A percentile compares a stretch with the other conserved stretches of the same genome.
phyloP scores from a whole-genome alignment of 1,140 invertebrate genomes.

The Hermetia illucens region DNA sequence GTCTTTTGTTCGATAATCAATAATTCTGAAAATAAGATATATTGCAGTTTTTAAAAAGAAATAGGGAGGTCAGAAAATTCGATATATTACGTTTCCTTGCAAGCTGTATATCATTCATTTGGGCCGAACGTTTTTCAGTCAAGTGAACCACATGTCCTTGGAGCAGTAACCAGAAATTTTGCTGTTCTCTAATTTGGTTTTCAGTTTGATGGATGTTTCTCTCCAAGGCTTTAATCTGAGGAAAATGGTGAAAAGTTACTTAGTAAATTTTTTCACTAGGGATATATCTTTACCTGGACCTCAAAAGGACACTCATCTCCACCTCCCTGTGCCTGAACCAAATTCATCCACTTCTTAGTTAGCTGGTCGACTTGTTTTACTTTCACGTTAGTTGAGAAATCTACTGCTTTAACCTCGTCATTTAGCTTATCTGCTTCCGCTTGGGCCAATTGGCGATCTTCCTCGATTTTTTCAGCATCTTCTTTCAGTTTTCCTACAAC shows the following conservation, averaged over 20 bases:
- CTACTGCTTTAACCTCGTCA: conserved; percentile 13
- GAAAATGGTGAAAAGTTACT: too few relatives aligned
- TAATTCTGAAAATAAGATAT: conserved; percentile 36
- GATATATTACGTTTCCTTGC: conserved; percentile 52
- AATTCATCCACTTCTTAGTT: conserved; percentile 11
- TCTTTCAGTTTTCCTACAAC: conserved; percentile 10
- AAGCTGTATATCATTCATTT: conserved; percentile 48
- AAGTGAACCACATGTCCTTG: conserved; percentile 52
- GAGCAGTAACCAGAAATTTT: conserved; percentile 58
- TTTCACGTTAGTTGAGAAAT: conserved; percentile 22
- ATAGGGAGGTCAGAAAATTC: too few relatives aligned
- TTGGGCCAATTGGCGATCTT: conserved; percentile 9
- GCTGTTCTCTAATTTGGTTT: conserved; percentile 41
- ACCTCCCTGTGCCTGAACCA: conserved; percentile 15
- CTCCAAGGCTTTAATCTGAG: conserved; percentile 40
- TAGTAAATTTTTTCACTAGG: too few relatives aligned
- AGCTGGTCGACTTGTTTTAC: conserved; percentile 20
- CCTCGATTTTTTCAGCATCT: conserved; percentile 12
- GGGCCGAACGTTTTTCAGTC: conserved; percentile 45
- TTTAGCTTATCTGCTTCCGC: conserved; percentile 6
- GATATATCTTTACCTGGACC: conserved; percentile 33
- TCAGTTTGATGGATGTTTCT: conserved; percentile 41
- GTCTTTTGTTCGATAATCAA: conserved; percentile 61
- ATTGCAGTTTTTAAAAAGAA: background rate
- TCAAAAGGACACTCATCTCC: conserved; percentile 34